A percentile compares a stretch with the other conserved stretches of the same genome.
These are phyloP conservation scores for Orussus abietinus DNA, from an alignment of 1,140 invertebrate genomes.

Conservation along the genomic window DNA sequence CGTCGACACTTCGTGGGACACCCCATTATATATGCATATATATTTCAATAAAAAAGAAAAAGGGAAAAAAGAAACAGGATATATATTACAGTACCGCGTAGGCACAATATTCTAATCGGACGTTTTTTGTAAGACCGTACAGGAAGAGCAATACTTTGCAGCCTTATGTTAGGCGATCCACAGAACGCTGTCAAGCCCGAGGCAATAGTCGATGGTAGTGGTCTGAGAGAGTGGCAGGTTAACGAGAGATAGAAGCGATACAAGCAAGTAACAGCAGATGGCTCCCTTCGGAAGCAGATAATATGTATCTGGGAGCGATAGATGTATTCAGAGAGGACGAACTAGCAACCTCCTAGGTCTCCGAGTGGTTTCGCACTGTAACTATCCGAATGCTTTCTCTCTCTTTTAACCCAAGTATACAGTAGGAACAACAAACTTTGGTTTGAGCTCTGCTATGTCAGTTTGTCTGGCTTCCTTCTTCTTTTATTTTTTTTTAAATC, in stretches of 20 bases:
- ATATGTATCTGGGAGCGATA: slow-evolving; percentile 59
- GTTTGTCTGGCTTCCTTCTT: too few relatives aligned
- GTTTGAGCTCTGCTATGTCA: slow-evolving; percentile 18
- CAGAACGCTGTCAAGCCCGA: slow-evolving; percentile 38
- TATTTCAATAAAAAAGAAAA: slow-evolving; percentile 42
- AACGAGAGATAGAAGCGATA: slow-evolving; percentile 44
- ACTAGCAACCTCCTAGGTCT: slow-evolving; percentile 31
- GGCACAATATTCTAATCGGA: slow-evolving; percentile 48
- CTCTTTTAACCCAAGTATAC: slow-evolving; percentile 23
- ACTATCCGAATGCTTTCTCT: slow-evolving; percentile 24
- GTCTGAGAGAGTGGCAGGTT: slow-evolving; percentile 39
- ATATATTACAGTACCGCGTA: slow-evolving; percentile 35
- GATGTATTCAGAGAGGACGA: slow-evolving; percentile 56
- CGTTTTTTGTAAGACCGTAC: slow-evolving; percentile 45
- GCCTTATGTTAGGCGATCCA: slow-evolving; percentile 51
- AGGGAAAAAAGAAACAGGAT: slow-evolving; percentile 22
- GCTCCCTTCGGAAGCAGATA: slow-evolving; percentile 51
- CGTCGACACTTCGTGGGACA: slow-evolving; percentile 49
- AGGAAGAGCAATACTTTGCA: slow-evolving; percentile 51
- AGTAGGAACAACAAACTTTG: slow-evolving; percentile 21
- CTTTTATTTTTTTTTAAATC: slow-evolving; percentile 12
- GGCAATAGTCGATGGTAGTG: slow-evolving; percentile 41
- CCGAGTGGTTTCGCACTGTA: slow-evolving; percentile 37
- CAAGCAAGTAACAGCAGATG: slow-evolving; percentile 47
- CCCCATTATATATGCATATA: slow-evolving; percentile 44